Base-by-base conservation (phyloP, 2,797 vertebrate genomes). In the Meriones psammophilus region DNA sequence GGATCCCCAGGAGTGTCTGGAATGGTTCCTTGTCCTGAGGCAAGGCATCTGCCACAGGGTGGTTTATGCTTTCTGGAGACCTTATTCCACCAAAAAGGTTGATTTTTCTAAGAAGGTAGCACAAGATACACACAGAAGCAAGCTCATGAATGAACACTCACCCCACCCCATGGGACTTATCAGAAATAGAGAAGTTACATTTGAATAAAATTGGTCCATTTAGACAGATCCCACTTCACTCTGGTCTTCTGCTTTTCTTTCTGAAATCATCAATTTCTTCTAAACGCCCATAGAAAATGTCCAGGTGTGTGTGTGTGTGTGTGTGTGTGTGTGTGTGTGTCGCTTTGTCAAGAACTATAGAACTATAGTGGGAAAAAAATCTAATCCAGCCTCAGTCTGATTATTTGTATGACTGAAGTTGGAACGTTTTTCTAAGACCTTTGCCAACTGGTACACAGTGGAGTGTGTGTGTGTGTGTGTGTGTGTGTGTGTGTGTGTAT, bases 11-110 rank as follows among this genome's bases (percentile, higher is more conserved):
- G 39, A 68, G 71, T 58, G 96, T 85, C 78, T 96, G 68, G 95
- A 89, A 86, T 54, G n/a, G 14, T 5, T 92, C 26, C 87, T 84
- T 96, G 87, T 86, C 94, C 85, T 56, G 46, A 94, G 94, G 95
- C 91, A 90, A 96, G n/a, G 50, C 73, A 88, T 60, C 91, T 96
- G 76, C 81, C 14, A 89, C 12, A 56, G 26, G 86, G 93, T 96
- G 58, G 2, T 95, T 91, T 58, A 33, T 96, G 69, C 81, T 79
- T 86, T 94, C 83, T 64, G n/a, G 77, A 96, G 58, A 78, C 88
- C 30, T 24, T 58, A 22, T 94, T 95, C 74, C 88, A 60, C n/a
- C 0, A 78, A 76, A 56, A 20, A 22, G 12, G 83, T 24, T 24
- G 73, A 64, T 50, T 77, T 46, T 0, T 90, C 6, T 54, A 7